These are phyloP conservation scores for Pseudorasbora parva DNA, from an alignment of 2,113 vertebrate species.

Conservation along the genomic window DNA sequence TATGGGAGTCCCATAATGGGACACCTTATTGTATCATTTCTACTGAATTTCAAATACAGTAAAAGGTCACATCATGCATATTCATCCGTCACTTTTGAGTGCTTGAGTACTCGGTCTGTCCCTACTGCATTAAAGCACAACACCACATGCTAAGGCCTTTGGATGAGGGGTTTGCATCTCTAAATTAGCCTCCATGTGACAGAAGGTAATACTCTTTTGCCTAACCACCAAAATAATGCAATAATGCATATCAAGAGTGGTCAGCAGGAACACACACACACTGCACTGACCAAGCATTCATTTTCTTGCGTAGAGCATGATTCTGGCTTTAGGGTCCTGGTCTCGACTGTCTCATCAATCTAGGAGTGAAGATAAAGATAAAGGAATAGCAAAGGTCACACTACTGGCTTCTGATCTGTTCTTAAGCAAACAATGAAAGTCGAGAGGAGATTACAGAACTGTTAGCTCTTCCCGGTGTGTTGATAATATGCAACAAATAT, in stretches of 20 bases:
- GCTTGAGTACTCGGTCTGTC: neutral
- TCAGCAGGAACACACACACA: neutral
- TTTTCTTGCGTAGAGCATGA: neutral
- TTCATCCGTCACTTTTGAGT: neutral
- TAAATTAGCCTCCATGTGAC: neutral
- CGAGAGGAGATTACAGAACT: neutral
- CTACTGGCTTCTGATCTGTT: neutral
- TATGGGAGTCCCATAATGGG: too few species aligned
- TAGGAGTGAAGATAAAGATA: neutral
- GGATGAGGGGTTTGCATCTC: neutral
- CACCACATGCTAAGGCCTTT: neutral
- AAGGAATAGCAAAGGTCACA: neutral
- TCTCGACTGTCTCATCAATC: neutral
- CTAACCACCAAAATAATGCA: neutral
- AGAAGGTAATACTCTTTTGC: neutral
- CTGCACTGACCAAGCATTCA: neutral
- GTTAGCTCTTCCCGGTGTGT: neutral
- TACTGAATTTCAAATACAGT: neutral
- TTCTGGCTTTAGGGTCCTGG: neutral
- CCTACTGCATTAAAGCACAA: neutral
- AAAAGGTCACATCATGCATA: neutral
- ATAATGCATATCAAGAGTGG: neutral
- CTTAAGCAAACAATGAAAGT: neutral
- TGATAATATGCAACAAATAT: neutral
- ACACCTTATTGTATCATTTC: neutral